A percentile compares a stretch with the other conserved stretches of the same genome.
Evolutionary conservation across 1,140 invertebrate species (phyloP).

Genomic region (Tyrophagus putrescentiae): DNA sequence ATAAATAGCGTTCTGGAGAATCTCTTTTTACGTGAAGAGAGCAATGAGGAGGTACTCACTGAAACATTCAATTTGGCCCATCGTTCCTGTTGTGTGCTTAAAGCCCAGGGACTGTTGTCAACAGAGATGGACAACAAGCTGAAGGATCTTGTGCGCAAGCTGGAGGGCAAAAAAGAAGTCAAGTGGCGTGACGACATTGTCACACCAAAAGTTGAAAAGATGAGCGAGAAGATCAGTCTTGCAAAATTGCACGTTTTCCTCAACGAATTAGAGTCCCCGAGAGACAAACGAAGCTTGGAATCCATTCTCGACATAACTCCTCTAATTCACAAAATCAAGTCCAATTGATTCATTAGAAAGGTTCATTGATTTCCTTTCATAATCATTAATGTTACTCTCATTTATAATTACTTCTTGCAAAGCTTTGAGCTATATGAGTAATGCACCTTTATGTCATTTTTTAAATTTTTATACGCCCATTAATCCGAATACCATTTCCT

Average conservation of each 20-base stretch:
- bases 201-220: neutral
- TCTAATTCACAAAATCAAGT: too few species aligned
- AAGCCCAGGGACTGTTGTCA: neutral
- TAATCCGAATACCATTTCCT: conserved; percentile 1
- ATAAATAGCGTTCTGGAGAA: conserved; percentile 9
- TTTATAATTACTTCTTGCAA: too few species aligned
- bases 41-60: neutral
- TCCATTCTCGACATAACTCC: conserved; percentile 11
- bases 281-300: conserved; percentile 10
- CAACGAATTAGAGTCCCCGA: neutral
- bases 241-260: neutral
- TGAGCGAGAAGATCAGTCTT: neutral
- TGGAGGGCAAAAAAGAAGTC: conserved; percentile 24
- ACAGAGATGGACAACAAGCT: conserved; percentile 16
- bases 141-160: neutral
- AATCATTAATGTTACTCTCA: too few species aligned
- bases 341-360: too few species aligned
- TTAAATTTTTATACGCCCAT: too few species aligned
- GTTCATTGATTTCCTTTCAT: too few species aligned
- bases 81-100: neutral
- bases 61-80: conserved; percentile 11
- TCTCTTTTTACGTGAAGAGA: neutral
- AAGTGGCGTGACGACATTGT: conserved; percentile 22
- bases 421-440: too few species aligned
- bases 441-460: too few species aligned